Evolutionary conservation across 1,140 invertebrate species (phyloP), one percentile per base, ranked within the genome.

Genomic region (Phocides pigmalion): DNA sequence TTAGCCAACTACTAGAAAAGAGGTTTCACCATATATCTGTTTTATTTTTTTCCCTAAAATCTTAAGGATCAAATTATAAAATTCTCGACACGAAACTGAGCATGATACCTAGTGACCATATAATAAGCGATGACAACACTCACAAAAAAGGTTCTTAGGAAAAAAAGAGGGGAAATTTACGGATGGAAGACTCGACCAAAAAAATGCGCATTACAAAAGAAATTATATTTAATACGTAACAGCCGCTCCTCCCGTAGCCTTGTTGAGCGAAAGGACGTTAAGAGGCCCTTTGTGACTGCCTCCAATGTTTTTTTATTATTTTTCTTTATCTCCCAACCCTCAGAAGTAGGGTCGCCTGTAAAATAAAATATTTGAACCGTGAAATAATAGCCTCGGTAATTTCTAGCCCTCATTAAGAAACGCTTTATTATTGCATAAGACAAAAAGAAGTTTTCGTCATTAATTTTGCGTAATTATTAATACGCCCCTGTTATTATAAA

Each of bases 301-400:
- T 66, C 28, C 67, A 66, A 72, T 74, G 72, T 79, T 80, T 82
- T 79, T 84, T 75, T 82, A 78, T 81, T 80, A 78, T 84, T 80
- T 79, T 75, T 77, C 71, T 85, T 83, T 82, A 75, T 81, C 70
- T 81, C 73, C 12, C 63, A 62, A 37, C 73, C 72, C 64, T 72
- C 65, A 66, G 56, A 67, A 74, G 67, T 47, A 66, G 64, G 65
- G 59, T 70, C 59, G 76, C 74, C 74, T 77, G 77, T 76, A 69
- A 72, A 86, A 79, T 79, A 82, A 83, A 87, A 84, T 81, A 85
- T 82, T 82, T 67, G 78, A 69, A 72, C 75, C 76, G 73, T 81
- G 72, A 79, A 87, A 82, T 82, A 85, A 87, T 82, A 80, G 74
- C 74, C 66, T 53, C 66, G 51, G 78, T 82, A 85, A 87, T 87